Evolutionary conservation across 92 coral and sea anemone genomes (phyloP).

Genomic region (Phenganax marumi): DNA sequence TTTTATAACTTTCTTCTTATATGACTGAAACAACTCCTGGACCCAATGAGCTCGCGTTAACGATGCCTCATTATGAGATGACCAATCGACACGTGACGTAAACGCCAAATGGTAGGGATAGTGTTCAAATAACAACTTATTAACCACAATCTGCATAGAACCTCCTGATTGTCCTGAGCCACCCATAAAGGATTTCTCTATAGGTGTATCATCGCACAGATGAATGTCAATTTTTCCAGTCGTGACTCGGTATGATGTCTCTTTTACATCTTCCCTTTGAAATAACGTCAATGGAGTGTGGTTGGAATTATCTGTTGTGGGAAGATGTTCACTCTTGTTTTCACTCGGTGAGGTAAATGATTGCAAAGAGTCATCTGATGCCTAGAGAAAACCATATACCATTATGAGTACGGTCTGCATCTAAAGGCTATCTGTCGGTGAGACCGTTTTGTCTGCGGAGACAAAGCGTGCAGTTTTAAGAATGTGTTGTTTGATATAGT

Average conservation of each 20-base stretch:
- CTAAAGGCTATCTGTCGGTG: neutral
- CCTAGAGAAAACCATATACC: neutral
- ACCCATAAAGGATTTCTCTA: slow-evolving; percentile 47
- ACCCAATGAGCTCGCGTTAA: slow-evolving; percentile 96
- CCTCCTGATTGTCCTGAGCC: slow-evolving; percentile 65
- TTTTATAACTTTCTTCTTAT: slow-evolving; percentile 74
- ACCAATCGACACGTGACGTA: slow-evolving; percentile 86
- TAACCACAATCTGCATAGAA: slow-evolving; percentile 88
- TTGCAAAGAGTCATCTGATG: slow-evolving; percentile 27
- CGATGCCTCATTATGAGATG: slow-evolving; percentile 91
- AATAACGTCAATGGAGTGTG: slow-evolving; percentile 55
- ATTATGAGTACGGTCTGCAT: neutral
- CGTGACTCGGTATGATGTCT: slow-evolving; percentile 80
- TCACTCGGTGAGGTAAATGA: slow-evolving; percentile 14
- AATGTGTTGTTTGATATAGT: no score
- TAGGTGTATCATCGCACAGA: slow-evolving; percentile 77
- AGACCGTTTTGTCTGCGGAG: neutral
- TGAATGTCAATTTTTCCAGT: slow-evolving; percentile 91
- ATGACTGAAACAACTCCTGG: slow-evolving; percentile 71
- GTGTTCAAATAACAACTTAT: slow-evolving; percentile 80
- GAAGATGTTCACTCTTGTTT: neutral
- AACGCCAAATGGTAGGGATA: slow-evolving; percentile 95
- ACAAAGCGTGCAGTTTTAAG: no score
- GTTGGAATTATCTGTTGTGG: neutral
- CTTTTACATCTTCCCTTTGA: slow-evolving; percentile 72